phyloP scores from a whole-genome alignment of 2,797 vertebrate genomes.

The Acropternis orthonyx region DNA sequence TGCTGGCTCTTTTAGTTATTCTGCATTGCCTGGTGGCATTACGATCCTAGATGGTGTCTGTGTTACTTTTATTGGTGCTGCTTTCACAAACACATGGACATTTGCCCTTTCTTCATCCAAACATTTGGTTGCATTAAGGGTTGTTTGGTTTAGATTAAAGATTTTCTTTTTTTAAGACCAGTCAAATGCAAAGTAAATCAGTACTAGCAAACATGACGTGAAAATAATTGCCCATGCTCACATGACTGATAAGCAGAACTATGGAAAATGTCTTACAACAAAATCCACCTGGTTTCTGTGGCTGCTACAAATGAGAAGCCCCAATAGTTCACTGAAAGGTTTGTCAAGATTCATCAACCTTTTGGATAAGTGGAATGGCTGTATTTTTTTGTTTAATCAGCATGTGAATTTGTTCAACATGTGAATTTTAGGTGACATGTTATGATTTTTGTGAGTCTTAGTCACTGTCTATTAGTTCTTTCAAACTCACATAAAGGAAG shows the following conservation, averaged over 20 bases:
- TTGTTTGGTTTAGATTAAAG: conserved; percentile 72
- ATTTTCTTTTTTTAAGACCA: conserved; percentile 57
- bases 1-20: conserved; percentile 1
- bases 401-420: neutral
- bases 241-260: conserved; percentile 66
- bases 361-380: neutral
- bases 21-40: conserved; percentile 1
- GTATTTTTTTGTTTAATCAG: neutral
- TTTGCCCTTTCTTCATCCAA: conserved; percentile 56
- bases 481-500: neutral
- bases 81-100: conserved; percentile 48
- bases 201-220: conserved; percentile 41
- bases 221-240: conserved; percentile 50
- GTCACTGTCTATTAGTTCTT: neutral
- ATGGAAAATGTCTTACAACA: conserved; percentile 44
- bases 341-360: neutral
- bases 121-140: conserved; percentile 46
- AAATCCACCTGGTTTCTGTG: conserved; percentile 48
- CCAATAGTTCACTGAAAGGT: neutral
- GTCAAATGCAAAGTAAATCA: conserved; percentile 59
- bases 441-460: neutral
- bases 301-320: neutral
- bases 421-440: neutral
- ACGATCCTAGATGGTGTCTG: neutral
- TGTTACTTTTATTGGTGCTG: conserved; percentile 53